Evolutionary conservation across 1,140 invertebrate genomes (phyloP), one percentile per base, ranked within the genome.

Genomic region (Gryon sp.): DNA sequence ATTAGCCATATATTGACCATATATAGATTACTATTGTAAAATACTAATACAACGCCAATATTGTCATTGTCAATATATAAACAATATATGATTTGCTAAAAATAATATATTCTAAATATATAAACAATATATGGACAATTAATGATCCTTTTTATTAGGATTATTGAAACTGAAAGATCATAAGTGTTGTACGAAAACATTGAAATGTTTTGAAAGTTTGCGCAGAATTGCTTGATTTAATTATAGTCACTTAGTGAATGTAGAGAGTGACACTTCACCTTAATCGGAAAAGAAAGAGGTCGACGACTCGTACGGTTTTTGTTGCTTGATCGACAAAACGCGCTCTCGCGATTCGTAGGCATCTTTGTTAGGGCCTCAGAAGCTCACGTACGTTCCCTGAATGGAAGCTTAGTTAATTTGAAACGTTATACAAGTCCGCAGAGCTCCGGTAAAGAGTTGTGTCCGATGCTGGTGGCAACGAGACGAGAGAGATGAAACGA

Each of bases 371-470:
- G 24, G 12, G 45, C 38, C 66, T 69, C 48, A 57, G 28, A 74
- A 76, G 76, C 75, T 74, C 79, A 79, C 79, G 73, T 78, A 80
- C 74, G 68, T 80, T 80, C 76, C 74, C 15, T 83, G 80, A 81
- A 80, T 80, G 76, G 78, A n/a, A 45, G 70, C 60, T 77, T 70
- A 74, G 73, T 82, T 79, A 80, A 82, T 82, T 82, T 75, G 70
- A 79, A 81, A 79, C 74, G 73, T 82, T 83, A 83, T 75, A 81
- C 76, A 65, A 72, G 68, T 66, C 41, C 60, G 53, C 48, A 40
- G 43, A 48, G 52, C 60, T 63, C 26, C 11, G 30, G 68, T 53
- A 65, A 79, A 75, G 60, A 70, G 65, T 57, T 57, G 66, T 59
- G 70, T 74, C 60, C 68, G 76, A 74, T 76, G 70, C 72, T 59